phyloP scores from a whole-genome alignment of 2,113 vertebrate genomes.

The Petrocephalus microphthalmus region DNA sequence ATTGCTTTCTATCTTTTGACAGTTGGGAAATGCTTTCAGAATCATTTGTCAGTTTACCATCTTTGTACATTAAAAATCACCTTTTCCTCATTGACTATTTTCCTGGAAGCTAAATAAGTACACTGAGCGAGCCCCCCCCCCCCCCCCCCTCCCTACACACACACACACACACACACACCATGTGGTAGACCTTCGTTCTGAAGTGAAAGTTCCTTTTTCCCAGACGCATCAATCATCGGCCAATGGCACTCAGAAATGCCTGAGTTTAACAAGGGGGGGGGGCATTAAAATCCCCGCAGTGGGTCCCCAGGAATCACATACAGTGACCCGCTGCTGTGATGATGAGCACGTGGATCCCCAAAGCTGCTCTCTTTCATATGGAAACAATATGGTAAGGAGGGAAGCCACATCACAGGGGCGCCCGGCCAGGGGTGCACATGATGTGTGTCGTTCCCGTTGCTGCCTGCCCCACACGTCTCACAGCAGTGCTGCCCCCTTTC shows the following conservation, averaged over 20 bases:
- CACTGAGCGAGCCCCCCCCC: no score
- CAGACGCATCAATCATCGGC: slow-evolving; percentile 6
- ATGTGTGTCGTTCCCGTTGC: slow-evolving; percentile 58
- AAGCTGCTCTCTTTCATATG: slow-evolving; percentile 54
- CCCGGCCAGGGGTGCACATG: slow-evolving; percentile 34
- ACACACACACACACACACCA: neutral
- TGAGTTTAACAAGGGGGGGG: neutral
- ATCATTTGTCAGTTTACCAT: neutral
- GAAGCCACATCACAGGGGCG: slow-evolving; percentile 60
- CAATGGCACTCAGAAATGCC: neutral
- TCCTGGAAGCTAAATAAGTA: neutral
- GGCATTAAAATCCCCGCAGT: neutral
- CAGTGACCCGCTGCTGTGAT: neutral
- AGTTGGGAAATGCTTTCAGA: neutral
- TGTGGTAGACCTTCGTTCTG: neutral
- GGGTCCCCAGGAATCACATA: slow-evolving; percentile 39
- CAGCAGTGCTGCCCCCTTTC: neutral
- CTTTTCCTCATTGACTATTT: neutral
- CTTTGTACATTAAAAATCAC: neutral
- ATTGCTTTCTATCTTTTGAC: neutral
- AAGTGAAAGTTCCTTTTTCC: slow-evolving; percentile 2
- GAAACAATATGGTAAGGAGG: slow-evolving; percentile 55
- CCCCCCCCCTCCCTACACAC: neutral
- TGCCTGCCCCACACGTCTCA: slow-evolving; percentile 41
- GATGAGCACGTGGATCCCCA: slow-evolving; percentile 39